Evolutionary conservation across 2,113 vertebrate genomes (phyloP).

Genomic region (Cichladusa arquata): DNA sequence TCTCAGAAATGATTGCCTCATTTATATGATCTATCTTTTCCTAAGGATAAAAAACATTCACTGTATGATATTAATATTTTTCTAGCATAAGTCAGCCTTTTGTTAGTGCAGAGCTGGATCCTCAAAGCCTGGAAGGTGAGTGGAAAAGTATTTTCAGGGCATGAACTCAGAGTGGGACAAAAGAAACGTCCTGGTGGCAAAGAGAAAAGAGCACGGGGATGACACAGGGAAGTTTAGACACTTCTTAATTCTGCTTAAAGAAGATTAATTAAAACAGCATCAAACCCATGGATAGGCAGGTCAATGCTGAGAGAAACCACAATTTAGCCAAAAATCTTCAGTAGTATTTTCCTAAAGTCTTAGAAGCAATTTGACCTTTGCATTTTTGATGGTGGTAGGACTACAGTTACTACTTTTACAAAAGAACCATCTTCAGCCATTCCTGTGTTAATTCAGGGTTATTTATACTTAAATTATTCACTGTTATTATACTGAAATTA

Average conservation of each 20-base stretch:
- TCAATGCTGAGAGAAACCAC: neutral
- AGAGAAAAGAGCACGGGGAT: neutral
- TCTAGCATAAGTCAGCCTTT: neutral
- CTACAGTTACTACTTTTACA: neutral
- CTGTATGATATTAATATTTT: neutral
- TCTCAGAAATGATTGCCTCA: neutral
- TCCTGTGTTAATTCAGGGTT: neutral
- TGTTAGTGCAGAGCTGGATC: neutral
- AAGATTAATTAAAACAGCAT: neutral
- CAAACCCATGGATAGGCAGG: neutral
- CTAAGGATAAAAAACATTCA: neutral
- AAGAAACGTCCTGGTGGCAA: neutral
- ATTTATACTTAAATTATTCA: neutral
- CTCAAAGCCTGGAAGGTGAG: neutral
- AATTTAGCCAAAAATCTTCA: neutral
- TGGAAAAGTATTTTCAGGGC: neutral
- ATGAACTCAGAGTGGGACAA: neutral
- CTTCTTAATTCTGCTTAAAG: neutral
- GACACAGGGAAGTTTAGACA: neutral
- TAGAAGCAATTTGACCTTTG: neutral
- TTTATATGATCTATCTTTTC: neutral
- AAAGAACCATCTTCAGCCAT: neutral
- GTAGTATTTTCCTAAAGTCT: rapidly evolving
- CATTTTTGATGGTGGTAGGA: neutral
- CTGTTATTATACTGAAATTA: neutral